These are phyloP conservation scores for Gandaritis pyraliata DNA, from an alignment of 2,888 invertebrate genomes.

Conservation along the genomic window DNA sequence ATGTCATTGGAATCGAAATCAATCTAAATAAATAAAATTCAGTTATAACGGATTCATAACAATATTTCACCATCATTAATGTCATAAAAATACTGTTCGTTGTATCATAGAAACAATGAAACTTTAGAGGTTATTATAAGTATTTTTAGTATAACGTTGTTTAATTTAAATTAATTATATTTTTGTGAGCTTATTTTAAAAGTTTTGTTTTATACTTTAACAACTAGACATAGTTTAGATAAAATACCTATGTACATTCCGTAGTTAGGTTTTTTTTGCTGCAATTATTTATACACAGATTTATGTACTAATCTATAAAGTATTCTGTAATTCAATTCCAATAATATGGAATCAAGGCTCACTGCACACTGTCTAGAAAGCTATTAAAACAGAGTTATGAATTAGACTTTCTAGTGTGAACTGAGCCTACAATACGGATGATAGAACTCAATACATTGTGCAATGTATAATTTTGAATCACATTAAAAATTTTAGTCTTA, in stretches of 20 bases:
- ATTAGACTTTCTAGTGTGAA: too few relatives aligned
- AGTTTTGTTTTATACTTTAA: conserved; percentile 21
- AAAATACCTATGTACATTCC: conserved; percentile 20
- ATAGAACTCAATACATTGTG: too few relatives aligned
- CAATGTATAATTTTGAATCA: too few relatives aligned
- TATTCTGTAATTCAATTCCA: not conserved
- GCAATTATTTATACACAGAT: not conserved
- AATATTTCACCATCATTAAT: too few relatives aligned
- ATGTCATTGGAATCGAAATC: too few relatives aligned
- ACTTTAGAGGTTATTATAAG: conserved; percentile 18
- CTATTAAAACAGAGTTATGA: too few relatives aligned
- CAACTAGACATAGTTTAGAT: not conserved
- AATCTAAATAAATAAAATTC: too few relatives aligned
- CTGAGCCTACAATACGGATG: too few relatives aligned
- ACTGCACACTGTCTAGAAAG: not conserved
- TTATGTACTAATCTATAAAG: not conserved
- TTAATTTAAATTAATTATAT: conserved; percentile 15
- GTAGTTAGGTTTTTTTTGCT: not conserved
- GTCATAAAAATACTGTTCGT: not conserved
- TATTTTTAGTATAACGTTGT: conserved; percentile 15
- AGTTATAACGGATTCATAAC: too few relatives aligned
- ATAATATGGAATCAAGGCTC: not conserved
- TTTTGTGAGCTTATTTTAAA: conserved; percentile 12
- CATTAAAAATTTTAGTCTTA: too few relatives aligned
- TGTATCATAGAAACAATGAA: conserved; percentile 3